Evolutionary conservation across 2,888 invertebrate genomes (phyloP).

Genomic region (Julus scanicus): DNA sequence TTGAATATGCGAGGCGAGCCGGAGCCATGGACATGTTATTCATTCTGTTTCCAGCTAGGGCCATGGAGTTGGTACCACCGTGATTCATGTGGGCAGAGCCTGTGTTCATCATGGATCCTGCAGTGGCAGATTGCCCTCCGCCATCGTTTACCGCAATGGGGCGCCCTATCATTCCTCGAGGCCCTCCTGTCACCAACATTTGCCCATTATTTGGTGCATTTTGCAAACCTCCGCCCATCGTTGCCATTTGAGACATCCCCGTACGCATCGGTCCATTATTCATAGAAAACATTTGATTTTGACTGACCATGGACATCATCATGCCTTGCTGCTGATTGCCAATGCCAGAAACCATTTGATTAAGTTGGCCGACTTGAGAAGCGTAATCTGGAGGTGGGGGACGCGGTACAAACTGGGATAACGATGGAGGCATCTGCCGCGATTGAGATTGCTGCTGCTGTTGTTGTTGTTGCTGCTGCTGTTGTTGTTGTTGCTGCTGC

Average conservation of each 20-base stretch:
- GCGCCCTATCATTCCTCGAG: background rate
- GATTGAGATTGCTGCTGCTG: constrained; percentile 65
- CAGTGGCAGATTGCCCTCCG: background rate
- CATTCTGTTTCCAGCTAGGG: background rate
- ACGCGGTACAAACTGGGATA: constrained; percentile 52
- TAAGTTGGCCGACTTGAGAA: constrained; percentile 65
- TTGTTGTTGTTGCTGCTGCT: constrained; percentile 64
- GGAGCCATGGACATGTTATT: constrained; percentile 74
- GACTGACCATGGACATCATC: constrained; percentile 52
- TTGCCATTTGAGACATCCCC: background rate
- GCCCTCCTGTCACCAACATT: constrained; percentile 23
- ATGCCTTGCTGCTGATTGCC: constrained; percentile 60
- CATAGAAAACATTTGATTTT: constrained; percentile 43
- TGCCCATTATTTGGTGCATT: background rate
- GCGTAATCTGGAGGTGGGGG: constrained; percentile 62
- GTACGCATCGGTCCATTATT: constrained; percentile 24
- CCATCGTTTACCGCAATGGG: constrained; percentile 6
- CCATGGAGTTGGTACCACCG: constrained; percentile 10
- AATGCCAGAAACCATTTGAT: constrained; percentile 63
- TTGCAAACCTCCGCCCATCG: background rate
- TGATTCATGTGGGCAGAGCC: constrained; percentile 41
- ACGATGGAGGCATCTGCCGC: constrained; percentile 2
- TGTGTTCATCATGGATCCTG: constrained; percentile 47
- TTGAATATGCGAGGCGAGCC: constrained; percentile 77
- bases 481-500: constrained; percentile 61